Evolutionary conservation across 2,888 invertebrate genomes (phyloP).

Genomic region (Eupithecia centaureata): DNA sequence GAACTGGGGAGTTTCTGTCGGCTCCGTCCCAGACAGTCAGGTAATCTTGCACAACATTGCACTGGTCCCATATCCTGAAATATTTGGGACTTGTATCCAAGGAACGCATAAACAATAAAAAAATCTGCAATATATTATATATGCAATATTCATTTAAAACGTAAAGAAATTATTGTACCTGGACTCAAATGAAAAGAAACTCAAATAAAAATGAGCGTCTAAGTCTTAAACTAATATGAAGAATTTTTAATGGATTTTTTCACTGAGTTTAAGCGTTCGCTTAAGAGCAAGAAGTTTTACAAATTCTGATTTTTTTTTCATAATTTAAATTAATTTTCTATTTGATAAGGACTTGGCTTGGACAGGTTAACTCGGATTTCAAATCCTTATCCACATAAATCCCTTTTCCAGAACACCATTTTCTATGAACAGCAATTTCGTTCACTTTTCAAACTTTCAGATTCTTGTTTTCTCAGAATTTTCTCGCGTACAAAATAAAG

Average conservation of each 20-base stretch:
- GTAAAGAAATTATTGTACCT: not conserved
- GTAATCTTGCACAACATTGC: constrained; percentile 92
- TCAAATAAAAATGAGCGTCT: too few relatives aligned
- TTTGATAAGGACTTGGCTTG: not conserved
- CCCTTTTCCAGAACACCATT: not conserved
- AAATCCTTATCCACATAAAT: constrained; percentile 1
- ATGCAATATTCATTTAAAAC: too few relatives aligned
- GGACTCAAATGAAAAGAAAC: too few relatives aligned
- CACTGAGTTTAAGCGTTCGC: too few relatives aligned
- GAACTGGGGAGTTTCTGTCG: constrained; percentile 87
- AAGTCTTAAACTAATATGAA: too few relatives aligned
- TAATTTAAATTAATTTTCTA: not conserved
- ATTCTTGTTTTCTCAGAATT: constrained; percentile 1
- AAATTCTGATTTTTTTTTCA: not conserved
- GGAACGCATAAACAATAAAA: not conserved
- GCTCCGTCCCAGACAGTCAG: constrained; percentile 92
- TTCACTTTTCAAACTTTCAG: not conserved
- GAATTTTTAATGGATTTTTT: too few relatives aligned
- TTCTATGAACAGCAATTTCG: constrained; percentile 3
- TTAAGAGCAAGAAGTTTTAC: not conserved
- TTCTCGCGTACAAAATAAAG: constrained; percentile 1
- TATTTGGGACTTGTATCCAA: not conserved
- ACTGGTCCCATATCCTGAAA: constrained; percentile 90
- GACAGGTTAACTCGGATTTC: not conserved
- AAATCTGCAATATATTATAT: not conserved